Evolutionary conservation across 2,888 invertebrate genomes (phyloP), one percentile per base, ranked within the genome.

Genomic region (Chironomus tentans): DNA sequence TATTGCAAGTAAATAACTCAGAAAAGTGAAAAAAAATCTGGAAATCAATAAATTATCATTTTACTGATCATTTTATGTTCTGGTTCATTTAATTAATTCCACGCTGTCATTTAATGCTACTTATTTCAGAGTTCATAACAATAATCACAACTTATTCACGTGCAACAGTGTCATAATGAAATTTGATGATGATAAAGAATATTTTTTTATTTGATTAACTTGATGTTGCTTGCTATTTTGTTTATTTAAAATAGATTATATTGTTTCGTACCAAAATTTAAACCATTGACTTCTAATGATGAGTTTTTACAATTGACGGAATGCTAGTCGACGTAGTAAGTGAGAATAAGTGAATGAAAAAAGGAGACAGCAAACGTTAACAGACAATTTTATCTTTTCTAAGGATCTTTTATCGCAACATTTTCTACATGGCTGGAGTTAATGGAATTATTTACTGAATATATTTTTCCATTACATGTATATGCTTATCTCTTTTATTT

Each of bases 381-480:
- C 70, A 70, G 70, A 70, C 70, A 48, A 22, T 48, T 22, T 70
- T 70, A 70, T 70, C 56, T 22, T n/a, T 15, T 4, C 22, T 48
- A 22, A 70, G 56, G 70, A 70, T 70, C 70, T 70, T 70, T 70
- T 70, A 70, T 70, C 56, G 47, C 70, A 24, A 56, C 56, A 56
- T 56, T 50, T 50, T 56, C 70, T 70, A 50, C 70, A 70, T 70
- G 56, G 22, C 21, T 70, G 50, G 56, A 70, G 50, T 70, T 70
- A 56, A 56, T 56, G 56, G 56, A 56, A 56, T 56, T 56, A 56
- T 56, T 56, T 56, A 56, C 56, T 56, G 56, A 56, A 56, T 56
- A 56, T 56, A 56, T 18, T 18, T 18, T 18, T 56, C 18, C 18
- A 18, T 18, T 18, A 10, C 56, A 56, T 56, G 56, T 18, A 56